Conservation (phyloP, 1,140 invertebrate genomes). For the Drosophila nigromelanica region DNA sequence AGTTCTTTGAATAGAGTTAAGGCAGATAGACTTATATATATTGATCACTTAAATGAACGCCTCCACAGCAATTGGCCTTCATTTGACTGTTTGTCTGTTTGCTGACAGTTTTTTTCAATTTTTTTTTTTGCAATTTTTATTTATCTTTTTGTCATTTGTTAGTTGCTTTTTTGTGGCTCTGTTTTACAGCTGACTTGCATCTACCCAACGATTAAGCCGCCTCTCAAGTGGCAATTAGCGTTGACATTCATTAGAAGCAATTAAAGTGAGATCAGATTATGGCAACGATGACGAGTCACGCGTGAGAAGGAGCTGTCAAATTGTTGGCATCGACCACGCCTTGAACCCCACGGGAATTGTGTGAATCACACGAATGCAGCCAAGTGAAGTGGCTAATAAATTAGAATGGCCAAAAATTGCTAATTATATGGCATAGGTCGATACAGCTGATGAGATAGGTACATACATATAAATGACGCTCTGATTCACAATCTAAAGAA, state of each 20-base stretch:
- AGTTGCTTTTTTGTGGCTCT: slow-evolving; percentile 1
- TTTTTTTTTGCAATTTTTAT: not conserved
- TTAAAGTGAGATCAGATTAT: slow-evolving; percentile 78
- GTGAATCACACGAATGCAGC: slow-evolving; percentile 57
- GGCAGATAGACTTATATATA: not conserved
- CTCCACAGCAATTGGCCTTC: not conserved
- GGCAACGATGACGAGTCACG: slow-evolving; percentile 57
- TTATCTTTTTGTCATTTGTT: not conserved
- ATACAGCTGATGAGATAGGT: not conserved
- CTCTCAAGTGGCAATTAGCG: slow-evolving; percentile 61
- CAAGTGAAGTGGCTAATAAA: slow-evolving; percentile 45
- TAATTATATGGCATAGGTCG: slow-evolving; percentile 32
- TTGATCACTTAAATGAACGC: not conserved
- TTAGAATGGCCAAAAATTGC: slow-evolving; percentile 43
- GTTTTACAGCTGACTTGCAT: slow-evolving; percentile 12
- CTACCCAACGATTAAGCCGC: slow-evolving; percentile 26
- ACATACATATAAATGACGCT: no score
- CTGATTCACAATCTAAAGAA: slow-evolving; percentile 1
- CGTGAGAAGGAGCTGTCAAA: slow-evolving; percentile 50
- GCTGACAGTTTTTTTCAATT: not conserved
- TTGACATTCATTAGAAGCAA: slow-evolving; percentile 78
- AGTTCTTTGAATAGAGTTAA: no score
- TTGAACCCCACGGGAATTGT: slow-evolving; percentile 16
- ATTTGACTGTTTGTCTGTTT: not conserved
- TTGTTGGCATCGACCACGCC: slow-evolving; percentile 34